These are phyloP conservation scores for Zalophus californianus DNA, from an alignment of 2,797 vertebrate species.

Conservation along the genomic window DNA sequence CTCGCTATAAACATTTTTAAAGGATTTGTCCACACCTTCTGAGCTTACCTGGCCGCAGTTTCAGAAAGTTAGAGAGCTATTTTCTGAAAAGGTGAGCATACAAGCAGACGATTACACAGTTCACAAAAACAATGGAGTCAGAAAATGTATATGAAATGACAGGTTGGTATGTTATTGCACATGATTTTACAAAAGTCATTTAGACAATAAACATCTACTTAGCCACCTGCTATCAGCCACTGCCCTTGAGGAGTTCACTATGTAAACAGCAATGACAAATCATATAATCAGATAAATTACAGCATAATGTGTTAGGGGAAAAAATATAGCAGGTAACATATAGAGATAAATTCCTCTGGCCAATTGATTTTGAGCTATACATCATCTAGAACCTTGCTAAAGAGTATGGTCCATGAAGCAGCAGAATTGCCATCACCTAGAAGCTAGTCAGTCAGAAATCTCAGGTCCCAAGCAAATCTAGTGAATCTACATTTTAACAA, in stretches of 20 bases:
- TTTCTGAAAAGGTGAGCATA: slow-evolving; percentile 48
- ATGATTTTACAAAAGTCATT: slow-evolving; percentile 23
- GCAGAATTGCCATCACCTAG: neutral
- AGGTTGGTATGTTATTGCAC: neutral
- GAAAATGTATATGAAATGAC: slow-evolving; percentile 11
- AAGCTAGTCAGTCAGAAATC: slow-evolving; percentile 15
- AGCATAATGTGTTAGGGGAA: neutral
- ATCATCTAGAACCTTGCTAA: slow-evolving; percentile 10
- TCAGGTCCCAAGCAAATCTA: slow-evolving; percentile 18
- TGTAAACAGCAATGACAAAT: neutral
- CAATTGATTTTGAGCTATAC: slow-evolving; percentile 5
- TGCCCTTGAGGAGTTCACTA: slow-evolving; percentile 1
- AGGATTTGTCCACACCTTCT: neutral
- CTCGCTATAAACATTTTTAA: slow-evolving; percentile 41
- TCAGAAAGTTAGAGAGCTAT: neutral
- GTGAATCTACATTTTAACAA: slow-evolving; percentile 37
- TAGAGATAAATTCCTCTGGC: neutral
- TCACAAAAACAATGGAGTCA: slow-evolving; percentile 43
- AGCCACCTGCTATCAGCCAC: neutral
- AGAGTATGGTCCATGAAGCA: neutral
- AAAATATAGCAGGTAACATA: neutral
- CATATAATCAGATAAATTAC: neutral
- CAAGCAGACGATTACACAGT: neutral
- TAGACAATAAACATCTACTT: slow-evolving; percentile 41
- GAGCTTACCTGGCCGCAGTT: neutral